phyloP scores from a whole-genome alignment of 2,888 invertebrate genomes.

The Zygogramma bicolorata region DNA sequence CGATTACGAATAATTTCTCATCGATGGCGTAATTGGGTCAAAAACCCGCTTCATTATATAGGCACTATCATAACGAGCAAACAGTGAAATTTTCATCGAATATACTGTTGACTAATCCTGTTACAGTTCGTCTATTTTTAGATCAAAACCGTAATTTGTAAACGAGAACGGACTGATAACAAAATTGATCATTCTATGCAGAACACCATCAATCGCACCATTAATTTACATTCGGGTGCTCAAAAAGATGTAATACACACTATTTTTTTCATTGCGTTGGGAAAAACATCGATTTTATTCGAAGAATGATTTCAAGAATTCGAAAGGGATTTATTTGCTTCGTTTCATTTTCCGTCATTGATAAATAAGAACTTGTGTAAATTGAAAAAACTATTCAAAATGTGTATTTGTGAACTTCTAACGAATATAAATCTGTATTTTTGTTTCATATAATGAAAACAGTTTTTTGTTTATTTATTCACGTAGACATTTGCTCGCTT shows the following conservation, averaged over 20 bases:
- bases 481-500: too few species aligned
- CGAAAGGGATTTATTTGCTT: too few species aligned
- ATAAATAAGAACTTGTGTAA: too few species aligned
- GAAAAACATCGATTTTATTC: not conserved
- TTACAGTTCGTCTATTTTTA: constrained; percentile 18
- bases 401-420: too few species aligned
- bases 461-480: too few species aligned
- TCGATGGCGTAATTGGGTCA: constrained; percentile 9
- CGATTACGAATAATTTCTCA: constrained; percentile 1
- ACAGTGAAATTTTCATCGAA: constrained; percentile 8
- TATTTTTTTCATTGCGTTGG: not conserved
- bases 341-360: too few species aligned
- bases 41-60: constrained; percentile 5
- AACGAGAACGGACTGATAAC: constrained; percentile 16
- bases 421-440: too few species aligned
- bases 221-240: not conserved
- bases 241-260: not conserved
- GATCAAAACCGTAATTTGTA: constrained; percentile 6
- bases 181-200: not conserved
- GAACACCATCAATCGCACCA: too few species aligned
- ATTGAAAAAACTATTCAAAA: too few species aligned
- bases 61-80: not conserved
- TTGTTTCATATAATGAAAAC: too few species aligned
- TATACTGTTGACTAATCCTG: constrained; percentile 12
- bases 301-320: not conserved